These are phyloP conservation scores for Alauda arvensis DNA, from an alignment of 2,797 vertebrate genomes.

Conservation along the genomic window DNA sequence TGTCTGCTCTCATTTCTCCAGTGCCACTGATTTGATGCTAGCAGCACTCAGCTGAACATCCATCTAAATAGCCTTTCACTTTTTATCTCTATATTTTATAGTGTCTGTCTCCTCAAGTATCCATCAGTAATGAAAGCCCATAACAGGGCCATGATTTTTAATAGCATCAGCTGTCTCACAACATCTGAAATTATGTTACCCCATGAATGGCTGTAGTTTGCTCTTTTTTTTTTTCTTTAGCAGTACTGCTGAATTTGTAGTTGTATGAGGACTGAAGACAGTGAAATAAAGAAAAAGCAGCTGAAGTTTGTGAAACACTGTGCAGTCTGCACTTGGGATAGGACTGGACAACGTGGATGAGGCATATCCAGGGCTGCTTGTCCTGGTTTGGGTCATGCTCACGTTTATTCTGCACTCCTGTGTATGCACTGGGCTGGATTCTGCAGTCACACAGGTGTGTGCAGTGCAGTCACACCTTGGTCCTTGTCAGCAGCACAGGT, in stretches of 20 bases:
- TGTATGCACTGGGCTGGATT: neutral
- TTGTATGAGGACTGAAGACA: conserved; percentile 1
- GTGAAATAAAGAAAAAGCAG: conserved; percentile 48
- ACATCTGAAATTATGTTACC: conserved; percentile 5
- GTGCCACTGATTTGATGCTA: conserved; percentile 14
- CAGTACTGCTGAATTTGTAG: neutral
- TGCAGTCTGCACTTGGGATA: neutral
- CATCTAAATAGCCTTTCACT: neutral
- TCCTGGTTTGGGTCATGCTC: neutral
- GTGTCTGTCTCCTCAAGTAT: conserved; percentile 1
- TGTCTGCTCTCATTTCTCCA: conserved; percentile 15
- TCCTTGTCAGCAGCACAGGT: neutral
- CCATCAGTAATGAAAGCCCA: neutral
- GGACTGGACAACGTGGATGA: neutral
- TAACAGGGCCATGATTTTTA: neutral
- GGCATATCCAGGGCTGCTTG: neutral
- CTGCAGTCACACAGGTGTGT: neutral
- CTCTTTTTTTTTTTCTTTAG: conserved; percentile 7
- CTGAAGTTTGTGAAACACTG: neutral
- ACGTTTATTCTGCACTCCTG: neutral
- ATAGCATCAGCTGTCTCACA: neutral
- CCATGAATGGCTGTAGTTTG: neutral
- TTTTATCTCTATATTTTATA: conserved; percentile 31
- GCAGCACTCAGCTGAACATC: neutral
- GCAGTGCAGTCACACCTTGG: neutral